A percentile compares a stretch with the other conserved stretches of the same genome.
phyloP scores from a whole-genome alignment of 2,888 invertebrate genomes.

The Meloe dianella region DNA sequence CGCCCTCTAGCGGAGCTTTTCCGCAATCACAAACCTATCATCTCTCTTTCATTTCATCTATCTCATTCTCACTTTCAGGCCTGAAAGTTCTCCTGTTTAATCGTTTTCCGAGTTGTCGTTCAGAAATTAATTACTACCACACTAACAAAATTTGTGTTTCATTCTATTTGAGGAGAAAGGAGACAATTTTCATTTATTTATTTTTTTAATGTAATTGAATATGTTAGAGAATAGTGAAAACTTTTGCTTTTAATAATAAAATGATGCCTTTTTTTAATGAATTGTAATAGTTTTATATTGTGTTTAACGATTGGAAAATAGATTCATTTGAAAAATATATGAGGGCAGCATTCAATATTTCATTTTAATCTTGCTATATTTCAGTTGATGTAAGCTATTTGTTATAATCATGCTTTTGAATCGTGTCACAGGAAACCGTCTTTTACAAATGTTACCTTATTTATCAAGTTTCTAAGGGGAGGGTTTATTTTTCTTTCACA shows the following conservation, averaged over 20 bases:
- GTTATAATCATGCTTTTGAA: slow-evolving; percentile 1
- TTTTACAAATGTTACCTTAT: neutral
- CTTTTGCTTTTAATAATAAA: neutral
- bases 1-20: slow-evolving; percentile 37
- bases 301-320: neutral
- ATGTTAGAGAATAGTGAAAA: neutral
- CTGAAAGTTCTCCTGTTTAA: slow-evolving; percentile 44
- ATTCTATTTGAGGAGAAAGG: slow-evolving; percentile 41
- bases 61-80: slow-evolving; percentile 21
- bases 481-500: neutral
- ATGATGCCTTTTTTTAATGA: neutral
- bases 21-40: slow-evolving; percentile 32
- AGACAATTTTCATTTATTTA: slow-evolving; percentile 2
- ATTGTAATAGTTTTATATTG: neutral
- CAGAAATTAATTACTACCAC: slow-evolving; percentile 55
- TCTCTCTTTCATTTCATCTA: slow-evolving; percentile 26
- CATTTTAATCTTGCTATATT: neutral
- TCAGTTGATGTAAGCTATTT: slow-evolving; percentile 1
- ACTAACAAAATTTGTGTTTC: slow-evolving; percentile 47
- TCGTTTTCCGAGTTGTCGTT: slow-evolving; percentile 57
- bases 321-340: neutral
- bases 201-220: neutral
- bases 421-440: neutral
- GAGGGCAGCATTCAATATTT: neutral
- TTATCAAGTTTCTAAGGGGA: slow-evolving; percentile 1